Evolutionary conservation across 2,113 vertebrate genomes (phyloP).

Genomic region (Romanogobio albipinnatus): DNA sequence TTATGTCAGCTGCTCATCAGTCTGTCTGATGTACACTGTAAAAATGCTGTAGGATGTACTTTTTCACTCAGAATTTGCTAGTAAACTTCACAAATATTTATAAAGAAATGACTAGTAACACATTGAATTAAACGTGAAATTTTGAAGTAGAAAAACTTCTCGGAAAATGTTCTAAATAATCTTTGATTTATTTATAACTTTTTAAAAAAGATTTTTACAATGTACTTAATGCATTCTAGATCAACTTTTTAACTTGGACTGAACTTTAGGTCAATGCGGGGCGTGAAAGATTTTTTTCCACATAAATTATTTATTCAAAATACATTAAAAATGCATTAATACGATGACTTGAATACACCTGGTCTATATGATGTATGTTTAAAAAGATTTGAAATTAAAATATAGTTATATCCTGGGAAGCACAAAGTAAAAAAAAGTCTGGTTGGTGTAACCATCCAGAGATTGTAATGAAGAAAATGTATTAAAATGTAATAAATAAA

Average conservation of each 20-base stretch:
- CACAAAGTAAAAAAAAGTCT: not conserved
- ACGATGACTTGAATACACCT: not conserved
- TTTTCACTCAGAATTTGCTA: too few species aligned
- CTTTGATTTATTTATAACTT: too few species aligned
- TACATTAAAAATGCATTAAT: not conserved
- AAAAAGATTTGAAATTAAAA: not conserved
- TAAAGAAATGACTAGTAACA: too few species aligned
- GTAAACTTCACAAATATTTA: too few species aligned
- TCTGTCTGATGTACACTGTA: not conserved
- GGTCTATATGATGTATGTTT: not conserved
- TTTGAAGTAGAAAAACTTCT: too few species aligned
- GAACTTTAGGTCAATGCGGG: not conserved
- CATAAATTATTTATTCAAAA: not conserved
- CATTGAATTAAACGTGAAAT: too few species aligned
- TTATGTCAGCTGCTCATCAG: not conserved
- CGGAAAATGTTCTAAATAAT: too few species aligned
- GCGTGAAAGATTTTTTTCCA: not conserved
- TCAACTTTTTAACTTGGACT: not conserved
- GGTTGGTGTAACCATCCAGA: not conserved
- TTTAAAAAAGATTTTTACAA: too few species aligned
- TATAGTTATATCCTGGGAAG: not conserved
- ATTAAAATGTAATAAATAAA: too few species aligned
- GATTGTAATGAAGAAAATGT: not conserved
- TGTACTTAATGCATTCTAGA: not conserved
- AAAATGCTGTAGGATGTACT: too few species aligned